Base-by-base conservation (phyloP, 2,888 invertebrate species). In the Andrena praecox region DNA sequence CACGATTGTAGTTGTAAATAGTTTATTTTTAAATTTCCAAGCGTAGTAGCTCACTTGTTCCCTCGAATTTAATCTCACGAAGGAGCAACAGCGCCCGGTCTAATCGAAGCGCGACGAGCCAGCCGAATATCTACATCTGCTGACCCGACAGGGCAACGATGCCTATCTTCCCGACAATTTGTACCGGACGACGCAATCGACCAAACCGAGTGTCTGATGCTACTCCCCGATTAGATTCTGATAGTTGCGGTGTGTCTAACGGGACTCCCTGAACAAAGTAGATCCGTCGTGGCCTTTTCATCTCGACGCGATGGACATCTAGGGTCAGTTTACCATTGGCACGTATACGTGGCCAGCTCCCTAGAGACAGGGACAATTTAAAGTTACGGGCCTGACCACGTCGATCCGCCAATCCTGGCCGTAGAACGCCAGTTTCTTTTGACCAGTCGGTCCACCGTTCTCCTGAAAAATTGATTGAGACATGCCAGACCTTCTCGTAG, bases 181-280 rank as follows among this genome's bases (percentile, higher is more conserved):
- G 90, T 90, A 90, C 90, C 84, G 84, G 86, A 86, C 78, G 86
- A 86, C 86, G 73, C 77, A 73, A 76, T 80, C 82, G 82, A 80
- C 85, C 62, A 73, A 82, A 77, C 77, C 74, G 75, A 79, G 80
- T 77, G 78, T 88, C 86, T 81, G 89, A 90, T 90, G 88, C 76
- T 82, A 85, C 85, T 83, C 82, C 73, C 84, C 87, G 90, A 90
- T 90, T 89, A 90, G 88, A 89, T 84, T 83, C 87, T 87, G 89
- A 90, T 90, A 89, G 89, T 88, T 85, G 84, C 87, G 85, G 83
- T 80, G 69, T 81, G 86, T 82, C 85, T 88, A 90, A 90, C 90
- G 90, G 90, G 76, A 88, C 74, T 56, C 69, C 54, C 54, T 33
- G 81, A 78, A 72, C 76, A 81, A 81, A 85, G 75, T 78, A 81